Evolutionary conservation across 2,888 invertebrate species (phyloP).

Genomic region (Xestoiulus laeticollis): DNA sequence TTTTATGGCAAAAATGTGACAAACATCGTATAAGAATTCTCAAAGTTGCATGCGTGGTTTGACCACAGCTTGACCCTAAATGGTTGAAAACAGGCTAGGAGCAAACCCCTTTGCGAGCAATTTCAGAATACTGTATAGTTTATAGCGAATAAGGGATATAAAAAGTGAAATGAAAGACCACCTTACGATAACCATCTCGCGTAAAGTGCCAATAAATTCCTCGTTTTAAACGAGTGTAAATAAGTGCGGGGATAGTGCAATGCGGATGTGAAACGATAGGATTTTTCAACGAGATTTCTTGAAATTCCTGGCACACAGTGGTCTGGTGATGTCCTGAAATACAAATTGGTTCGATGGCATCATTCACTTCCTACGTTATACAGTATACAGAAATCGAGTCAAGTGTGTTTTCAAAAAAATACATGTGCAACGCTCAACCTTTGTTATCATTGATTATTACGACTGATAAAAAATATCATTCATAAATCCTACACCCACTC

Average conservation of each 20-base stretch:
- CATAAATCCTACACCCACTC: neutral
- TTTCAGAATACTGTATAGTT: neutral
- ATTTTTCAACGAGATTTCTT: neutral
- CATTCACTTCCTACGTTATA: neutral
- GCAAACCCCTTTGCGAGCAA: constrained; percentile 13
- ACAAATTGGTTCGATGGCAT: neutral
- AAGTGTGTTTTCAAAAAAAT: neutral
- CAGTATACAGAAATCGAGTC: too few species aligned
- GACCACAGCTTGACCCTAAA: neutral
- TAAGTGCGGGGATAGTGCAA: constrained; percentile 6
- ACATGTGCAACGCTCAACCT: neutral
- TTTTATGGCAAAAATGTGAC: constrained; percentile 6
- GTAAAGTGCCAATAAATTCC: constrained; percentile 26
- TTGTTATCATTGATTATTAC: neutral
- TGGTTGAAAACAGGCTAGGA: neutral
- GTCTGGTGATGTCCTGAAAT: neutral
- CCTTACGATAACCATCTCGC: constrained; percentile 19
- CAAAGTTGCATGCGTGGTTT: neutral
- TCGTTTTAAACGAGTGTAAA: constrained; percentile 19
- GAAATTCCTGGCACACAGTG: neutral
- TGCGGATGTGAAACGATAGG: constrained; percentile 6
- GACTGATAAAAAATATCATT: neutral
- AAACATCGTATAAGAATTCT: neutral
- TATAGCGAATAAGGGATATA: constrained; percentile 16
- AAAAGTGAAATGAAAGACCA: constrained; percentile 17